phyloP scores from a whole-genome alignment of 1,140 invertebrate genomes.

The Bombus superbus region DNA sequence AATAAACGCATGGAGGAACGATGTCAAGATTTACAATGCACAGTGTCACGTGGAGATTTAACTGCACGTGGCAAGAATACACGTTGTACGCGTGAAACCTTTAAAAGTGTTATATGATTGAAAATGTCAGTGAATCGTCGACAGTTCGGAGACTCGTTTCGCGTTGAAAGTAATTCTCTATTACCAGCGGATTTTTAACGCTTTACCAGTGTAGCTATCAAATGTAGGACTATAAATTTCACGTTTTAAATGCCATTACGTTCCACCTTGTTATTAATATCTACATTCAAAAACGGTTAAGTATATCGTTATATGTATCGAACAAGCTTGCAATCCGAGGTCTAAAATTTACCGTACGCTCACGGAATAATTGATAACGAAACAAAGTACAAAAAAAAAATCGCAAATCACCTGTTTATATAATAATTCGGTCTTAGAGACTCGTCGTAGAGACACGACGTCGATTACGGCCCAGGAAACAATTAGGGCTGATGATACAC shows the following conservation, averaged over 20 bases:
- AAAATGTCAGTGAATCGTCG: neutral
- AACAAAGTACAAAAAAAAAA: neutral
- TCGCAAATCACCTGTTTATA: neutral
- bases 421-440: neutral
- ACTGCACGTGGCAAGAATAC: neutral
- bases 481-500: constrained; percentile 29
- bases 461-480: constrained; percentile 8
- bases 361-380: too few relatives aligned
- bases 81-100: neutral
- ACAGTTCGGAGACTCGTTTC: neutral
- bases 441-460: neutral
- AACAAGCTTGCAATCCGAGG: too few relatives aligned
- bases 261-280: too few relatives aligned
- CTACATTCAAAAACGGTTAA: too few relatives aligned
- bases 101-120: neutral
- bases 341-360: too few relatives aligned
- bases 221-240: too few relatives aligned
- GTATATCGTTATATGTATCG: too few relatives aligned
- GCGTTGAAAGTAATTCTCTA: neutral
- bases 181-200: too few relatives aligned
- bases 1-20: neutral
- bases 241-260: too few relatives aligned
- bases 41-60: neutral
- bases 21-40: neutral
- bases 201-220: too few relatives aligned